Conservation (phyloP, 35 echinoderm and acorn worm genomes). For the Amphiura filiformis region DNA sequence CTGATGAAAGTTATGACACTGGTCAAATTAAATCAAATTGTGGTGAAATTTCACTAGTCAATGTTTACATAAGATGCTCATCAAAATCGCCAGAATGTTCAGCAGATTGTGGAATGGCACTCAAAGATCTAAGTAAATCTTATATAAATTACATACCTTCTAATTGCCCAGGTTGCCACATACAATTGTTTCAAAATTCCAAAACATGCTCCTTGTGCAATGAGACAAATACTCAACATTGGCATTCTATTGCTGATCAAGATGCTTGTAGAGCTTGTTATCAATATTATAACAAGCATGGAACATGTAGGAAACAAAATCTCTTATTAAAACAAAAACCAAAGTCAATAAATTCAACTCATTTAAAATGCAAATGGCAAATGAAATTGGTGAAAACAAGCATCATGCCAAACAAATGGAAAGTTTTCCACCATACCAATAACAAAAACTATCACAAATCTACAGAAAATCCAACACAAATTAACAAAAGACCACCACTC, state of each 20-base stretch:
- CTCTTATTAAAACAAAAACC: background rate
- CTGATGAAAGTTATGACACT: background rate
- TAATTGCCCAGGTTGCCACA: background rate
- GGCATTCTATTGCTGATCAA: background rate
- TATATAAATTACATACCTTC: background rate
- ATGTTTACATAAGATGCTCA: background rate
- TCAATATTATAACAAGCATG: background rate
- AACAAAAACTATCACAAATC: background rate
- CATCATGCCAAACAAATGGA: background rate
- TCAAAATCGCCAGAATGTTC: background rate
- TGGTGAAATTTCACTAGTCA: background rate
- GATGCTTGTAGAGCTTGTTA: background rate
- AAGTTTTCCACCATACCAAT: background rate
- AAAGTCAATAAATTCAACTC: background rate
- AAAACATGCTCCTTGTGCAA: background rate
- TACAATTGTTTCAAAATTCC: background rate
- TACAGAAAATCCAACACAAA: background rate
- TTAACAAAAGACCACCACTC: background rate
- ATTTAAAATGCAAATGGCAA: conserved; percentile 5
- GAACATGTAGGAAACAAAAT: background rate
- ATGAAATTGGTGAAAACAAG: background rate
- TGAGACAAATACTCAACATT: background rate
- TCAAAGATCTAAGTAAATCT: background rate
- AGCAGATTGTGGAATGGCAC: background rate
- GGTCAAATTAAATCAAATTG: background rate